Base-by-base conservation (phyloP, 2,113 vertebrate species). In the Pseudolaguvia tuberculata region DNA sequence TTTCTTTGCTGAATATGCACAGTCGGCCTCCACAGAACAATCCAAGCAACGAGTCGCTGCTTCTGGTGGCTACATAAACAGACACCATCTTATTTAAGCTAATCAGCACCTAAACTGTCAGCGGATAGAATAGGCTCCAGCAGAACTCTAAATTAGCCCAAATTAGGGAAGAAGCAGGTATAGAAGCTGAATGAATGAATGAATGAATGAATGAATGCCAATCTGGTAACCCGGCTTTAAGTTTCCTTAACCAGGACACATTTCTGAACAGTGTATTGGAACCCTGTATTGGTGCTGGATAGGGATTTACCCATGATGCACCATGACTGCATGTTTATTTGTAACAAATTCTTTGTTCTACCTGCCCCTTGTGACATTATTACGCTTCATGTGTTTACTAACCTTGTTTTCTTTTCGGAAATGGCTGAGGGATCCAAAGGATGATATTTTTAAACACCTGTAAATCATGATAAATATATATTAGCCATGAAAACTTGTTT, bases 401-500 rank as follows among this genome's bases (percentile, higher is more conserved):
- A 94, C 93, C 91, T 91, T 91, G 69, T 86, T 81, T 51, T 89
- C 85, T 86, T 90, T 90, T 47, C 73, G 78, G 80, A 94, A 94
- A 84, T 93, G 92, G 66, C 86, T 90, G n/a, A 93, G 82, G 0
- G 86, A 89, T 63, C 92, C 93, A 82, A 94, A 94, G 11, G 93
- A 94, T 6, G 92, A 92, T 61, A 94, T 85, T 74, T 93, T 93
- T 15, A 93, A 55, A 83, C 92, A 94, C 82, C 93, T 94, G 82
- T 21, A 63, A 73, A 80, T 29, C 13, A 62, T 27, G 53, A 68
- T 67, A 81, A 27, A 29, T n/a, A n/a, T n/a, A 18, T 0, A 9
- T 42, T 42, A 35, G 39, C 4, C 9, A 42, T 42, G 31, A 42
- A 42, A 42, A 42, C 5, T 42, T 1, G 9, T 42, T 42, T 42